A percentile compares a stretch with the other conserved stretches of the same genome.
Conservation (phyloP, 2,888 invertebrate species). For the Odontomyia ornata region DNA sequence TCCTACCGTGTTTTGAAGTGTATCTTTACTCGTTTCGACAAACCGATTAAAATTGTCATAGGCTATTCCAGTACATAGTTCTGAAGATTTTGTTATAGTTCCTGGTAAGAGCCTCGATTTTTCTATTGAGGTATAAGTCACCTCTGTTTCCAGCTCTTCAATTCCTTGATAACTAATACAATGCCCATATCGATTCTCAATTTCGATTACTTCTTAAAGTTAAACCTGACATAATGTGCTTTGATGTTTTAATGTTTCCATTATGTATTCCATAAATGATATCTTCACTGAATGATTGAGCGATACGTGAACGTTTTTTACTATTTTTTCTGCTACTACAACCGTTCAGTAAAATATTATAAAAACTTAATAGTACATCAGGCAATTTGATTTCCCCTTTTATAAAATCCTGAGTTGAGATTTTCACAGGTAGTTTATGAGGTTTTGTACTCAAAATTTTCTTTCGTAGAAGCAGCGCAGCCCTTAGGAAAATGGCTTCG, state of each 20-base stretch:
- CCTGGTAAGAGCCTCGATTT: neutral
- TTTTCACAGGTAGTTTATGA: neutral
- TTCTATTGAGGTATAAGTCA: neutral
- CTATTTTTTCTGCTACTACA: constrained; percentile 8
- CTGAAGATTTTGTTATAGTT: too few relatives aligned
- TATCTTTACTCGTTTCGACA: neutral
- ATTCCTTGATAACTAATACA: too few relatives aligned
- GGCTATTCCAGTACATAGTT: too few relatives aligned
- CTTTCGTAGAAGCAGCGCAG: neutral
- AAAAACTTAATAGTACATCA: constrained; percentile 19
- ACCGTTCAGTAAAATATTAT: constrained; percentile 4
- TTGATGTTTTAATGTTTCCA: constrained; percentile 53
- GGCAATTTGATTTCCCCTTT: too few relatives aligned
- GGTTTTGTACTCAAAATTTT: too few relatives aligned
- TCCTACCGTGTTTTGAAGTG: neutral
- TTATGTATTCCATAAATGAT: constrained; percentile 53
- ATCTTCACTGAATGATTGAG: constrained; percentile 47
- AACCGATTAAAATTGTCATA: neutral
- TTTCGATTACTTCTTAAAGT: constrained; percentile 53
- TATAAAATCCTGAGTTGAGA: constrained; percentile 9
- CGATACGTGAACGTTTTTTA: neutral
- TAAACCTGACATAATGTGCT: constrained; percentile 53
- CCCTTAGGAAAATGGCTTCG: neutral
- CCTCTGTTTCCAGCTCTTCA: constrained; percentile 41
- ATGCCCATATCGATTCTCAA: constrained; percentile 53